Conservation (phyloP, 2,888 invertebrate species). For the Chaetogeoica ovagalla region DNA sequence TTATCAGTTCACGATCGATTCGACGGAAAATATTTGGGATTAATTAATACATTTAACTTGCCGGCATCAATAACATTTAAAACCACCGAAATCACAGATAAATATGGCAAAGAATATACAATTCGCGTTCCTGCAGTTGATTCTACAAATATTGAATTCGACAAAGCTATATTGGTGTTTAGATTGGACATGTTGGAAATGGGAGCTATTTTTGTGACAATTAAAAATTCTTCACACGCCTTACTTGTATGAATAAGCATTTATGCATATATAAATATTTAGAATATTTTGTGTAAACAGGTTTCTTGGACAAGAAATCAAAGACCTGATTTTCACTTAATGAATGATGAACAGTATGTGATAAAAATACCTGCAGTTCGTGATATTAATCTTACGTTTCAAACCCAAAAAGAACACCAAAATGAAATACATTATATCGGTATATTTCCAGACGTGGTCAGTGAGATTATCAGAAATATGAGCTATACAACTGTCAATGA, state of each 20-base stretch:
- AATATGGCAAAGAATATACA: neutral
- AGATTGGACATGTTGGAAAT: conserved; percentile 24
- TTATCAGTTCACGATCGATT: conserved; percentile 8
- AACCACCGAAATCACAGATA: neutral
- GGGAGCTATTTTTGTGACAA: neutral
- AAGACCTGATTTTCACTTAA: conserved; percentile 22
- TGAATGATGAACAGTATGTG: conserved; percentile 9
- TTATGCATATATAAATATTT: too few species aligned
- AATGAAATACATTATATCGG: conserved; percentile 39
- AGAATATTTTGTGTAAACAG: neutral
- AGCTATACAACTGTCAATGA: neutral
- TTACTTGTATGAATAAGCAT: neutral
- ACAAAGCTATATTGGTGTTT: conserved; percentile 24
- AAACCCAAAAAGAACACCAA: neutral
- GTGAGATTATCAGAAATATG: neutral
- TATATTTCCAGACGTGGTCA: conserved; percentile 14
- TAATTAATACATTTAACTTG: neutral
- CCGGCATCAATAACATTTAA: conserved; percentile 23
- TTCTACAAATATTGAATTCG: conserved; percentile 11
- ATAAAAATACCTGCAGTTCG: neutral
- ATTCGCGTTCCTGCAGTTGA: conserved; percentile 16
- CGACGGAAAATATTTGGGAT: conserved; percentile 8
- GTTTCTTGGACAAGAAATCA: conserved; percentile 21
- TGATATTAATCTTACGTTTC: neutral
- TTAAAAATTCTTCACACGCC: neutral